Percentiles rank a stretch among this genome's conserved stretches.
Conservation (phyloP, 2,113 vertebrate genomes). For the Todiramphus chloris region DNA sequence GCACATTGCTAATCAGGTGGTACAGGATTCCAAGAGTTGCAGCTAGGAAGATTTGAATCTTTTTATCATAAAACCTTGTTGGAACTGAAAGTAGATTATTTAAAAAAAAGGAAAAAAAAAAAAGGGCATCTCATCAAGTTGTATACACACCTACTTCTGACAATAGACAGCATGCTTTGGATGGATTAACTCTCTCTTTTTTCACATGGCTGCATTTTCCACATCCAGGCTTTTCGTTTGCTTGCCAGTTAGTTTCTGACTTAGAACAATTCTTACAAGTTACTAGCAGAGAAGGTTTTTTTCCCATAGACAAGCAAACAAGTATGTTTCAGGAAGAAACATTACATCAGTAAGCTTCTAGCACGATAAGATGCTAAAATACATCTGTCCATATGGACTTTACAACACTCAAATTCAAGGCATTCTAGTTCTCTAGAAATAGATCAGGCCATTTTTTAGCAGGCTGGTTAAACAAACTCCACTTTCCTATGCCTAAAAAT, state of each 20-base stretch:
- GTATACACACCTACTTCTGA: background rate
- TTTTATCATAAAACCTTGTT: background rate
- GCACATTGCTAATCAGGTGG: background rate
- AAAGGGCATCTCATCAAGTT: background rate
- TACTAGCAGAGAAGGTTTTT: background rate
- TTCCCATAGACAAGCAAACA: background rate
- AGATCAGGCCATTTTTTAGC: background rate
- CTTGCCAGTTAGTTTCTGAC: background rate
- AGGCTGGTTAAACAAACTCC: background rate
- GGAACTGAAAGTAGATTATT: background rate
- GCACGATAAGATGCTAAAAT: background rate
- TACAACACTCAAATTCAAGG: background rate
- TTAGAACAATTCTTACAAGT: background rate
- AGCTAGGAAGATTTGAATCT: background rate
- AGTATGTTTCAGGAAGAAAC: background rate
- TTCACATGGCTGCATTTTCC: background rate
- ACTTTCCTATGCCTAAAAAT: background rate
- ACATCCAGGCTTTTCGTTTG: fast-evolving
- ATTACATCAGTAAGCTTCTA: background rate
- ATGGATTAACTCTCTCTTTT: background rate
- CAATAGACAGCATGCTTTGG: background rate
- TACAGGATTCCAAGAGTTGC: background rate
- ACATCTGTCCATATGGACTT: background rate
- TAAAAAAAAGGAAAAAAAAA: background rate
- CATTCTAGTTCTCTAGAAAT: background rate